A percentile compares a stretch with the other conserved stretches of the same genome.
Conservation (phyloP, 2,113 vertebrate genomes). For the Lagenorhynchus albirostris region DNA sequence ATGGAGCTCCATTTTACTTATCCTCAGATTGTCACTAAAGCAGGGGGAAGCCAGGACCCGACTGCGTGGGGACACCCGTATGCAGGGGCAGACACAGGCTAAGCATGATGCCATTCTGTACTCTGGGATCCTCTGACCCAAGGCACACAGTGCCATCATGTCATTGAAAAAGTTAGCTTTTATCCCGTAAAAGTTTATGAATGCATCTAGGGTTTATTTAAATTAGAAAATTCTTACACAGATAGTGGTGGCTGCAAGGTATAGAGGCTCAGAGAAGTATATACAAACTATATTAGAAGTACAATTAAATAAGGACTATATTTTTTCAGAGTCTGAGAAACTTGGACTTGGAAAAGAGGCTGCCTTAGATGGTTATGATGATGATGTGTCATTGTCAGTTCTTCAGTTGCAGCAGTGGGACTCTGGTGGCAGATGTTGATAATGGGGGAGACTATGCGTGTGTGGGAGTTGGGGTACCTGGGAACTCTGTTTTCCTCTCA, state of each 20-base stretch:
- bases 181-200: background rate
- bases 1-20: background rate
- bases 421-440: background rate
- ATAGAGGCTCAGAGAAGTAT: background rate
- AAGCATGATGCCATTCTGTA: background rate
- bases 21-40: background rate
- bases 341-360: background rate
- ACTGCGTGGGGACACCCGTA: background rate
- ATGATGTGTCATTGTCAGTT: background rate
- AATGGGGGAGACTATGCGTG: background rate
- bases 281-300: background rate
- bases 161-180: background rate
- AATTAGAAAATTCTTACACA: background rate
- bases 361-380: background rate
- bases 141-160: background rate
- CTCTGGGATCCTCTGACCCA: background rate
- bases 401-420: background rate
- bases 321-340: background rate
- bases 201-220: background rate
- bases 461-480: background rate
- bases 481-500: background rate
- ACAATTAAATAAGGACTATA: background rate
- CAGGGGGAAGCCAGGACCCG: background rate
- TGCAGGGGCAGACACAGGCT: background rate
- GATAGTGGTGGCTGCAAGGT: background rate